Conservation (phyloP, 2,888 invertebrate species). For the Trissonchulus sp. region DNA sequence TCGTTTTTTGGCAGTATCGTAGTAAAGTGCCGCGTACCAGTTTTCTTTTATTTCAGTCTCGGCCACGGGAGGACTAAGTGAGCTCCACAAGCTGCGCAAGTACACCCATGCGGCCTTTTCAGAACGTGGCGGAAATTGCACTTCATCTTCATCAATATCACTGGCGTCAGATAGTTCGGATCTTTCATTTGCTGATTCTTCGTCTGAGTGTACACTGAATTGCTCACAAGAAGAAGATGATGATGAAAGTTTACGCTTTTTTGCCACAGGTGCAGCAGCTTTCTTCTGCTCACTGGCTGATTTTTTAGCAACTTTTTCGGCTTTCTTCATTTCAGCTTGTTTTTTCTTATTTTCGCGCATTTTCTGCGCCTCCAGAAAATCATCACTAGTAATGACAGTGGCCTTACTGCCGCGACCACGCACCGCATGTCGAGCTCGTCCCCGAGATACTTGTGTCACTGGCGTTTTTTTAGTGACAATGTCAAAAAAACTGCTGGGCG, state of each 20-base stretch:
- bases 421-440: not conserved
- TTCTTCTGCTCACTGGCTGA: too few species aligned
- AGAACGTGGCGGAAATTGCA: not conserved
- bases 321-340: too few species aligned
- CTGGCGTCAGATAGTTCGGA: too few species aligned
- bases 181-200: too few species aligned
- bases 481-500: not conserved
- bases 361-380: conserved; percentile 10
- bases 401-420: conserved; percentile 8
- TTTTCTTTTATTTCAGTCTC: not conserved
- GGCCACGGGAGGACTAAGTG: not conserved
- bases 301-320: too few species aligned
- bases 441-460: not conserved
- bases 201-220: too few species aligned
- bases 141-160: too few species aligned
- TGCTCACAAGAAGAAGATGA: too few species aligned
- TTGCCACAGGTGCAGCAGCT: too few species aligned
- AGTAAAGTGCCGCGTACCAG: conserved; percentile 13
- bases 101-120: not conserved
- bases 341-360: too few species aligned
- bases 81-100: conserved; percentile 5
- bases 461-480: conserved; percentile 23
- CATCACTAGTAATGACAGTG: not conserved
- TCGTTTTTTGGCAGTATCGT: not conserved
- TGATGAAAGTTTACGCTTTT: too few species aligned